A percentile compares a stretch with the other conserved stretches of the same genome.
Conservation (phyloP, 2,888 invertebrate genomes). For the Eretmocerus hayati region DNA sequence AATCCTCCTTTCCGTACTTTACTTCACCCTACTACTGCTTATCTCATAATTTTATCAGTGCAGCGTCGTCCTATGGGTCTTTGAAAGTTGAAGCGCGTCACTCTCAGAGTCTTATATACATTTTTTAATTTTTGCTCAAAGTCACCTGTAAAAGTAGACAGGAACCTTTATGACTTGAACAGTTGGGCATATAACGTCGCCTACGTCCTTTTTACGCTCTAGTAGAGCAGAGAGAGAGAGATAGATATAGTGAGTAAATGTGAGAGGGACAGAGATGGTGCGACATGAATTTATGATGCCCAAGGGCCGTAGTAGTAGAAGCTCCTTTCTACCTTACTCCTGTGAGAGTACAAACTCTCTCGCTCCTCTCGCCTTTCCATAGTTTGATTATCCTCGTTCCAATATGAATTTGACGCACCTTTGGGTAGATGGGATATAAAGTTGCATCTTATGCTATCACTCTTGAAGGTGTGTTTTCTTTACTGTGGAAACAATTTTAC, state of each 20-base stretch:
- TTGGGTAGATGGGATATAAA: not conserved
- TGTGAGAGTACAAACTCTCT: not conserved
- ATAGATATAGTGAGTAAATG: no score
- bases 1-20: no score
- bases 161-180: no score
- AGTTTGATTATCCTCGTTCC: slow-evolving; percentile 8
- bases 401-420: slow-evolving; percentile 8
- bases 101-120: no score
- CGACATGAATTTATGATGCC: slow-evolving; percentile 17
- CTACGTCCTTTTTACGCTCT: slow-evolving; percentile 6
- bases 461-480: not conserved
- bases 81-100: no score
- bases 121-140: no score
- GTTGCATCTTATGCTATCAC: not conserved
- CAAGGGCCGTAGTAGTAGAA: slow-evolving; percentile 3
- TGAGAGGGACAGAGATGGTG: not conserved
- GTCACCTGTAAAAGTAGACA: no score
- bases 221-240: not conserved
- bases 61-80: no score
- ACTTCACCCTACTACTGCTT: no score
- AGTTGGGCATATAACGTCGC: slow-evolving; percentile 5
- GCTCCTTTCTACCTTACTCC: not conserved
- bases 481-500: slow-evolving; percentile 11
- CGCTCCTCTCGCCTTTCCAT: not conserved
- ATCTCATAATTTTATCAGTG: no score